Base-by-base conservation (phyloP, 2,888 invertebrate genomes). In the Gryllus longicercus region DNA sequence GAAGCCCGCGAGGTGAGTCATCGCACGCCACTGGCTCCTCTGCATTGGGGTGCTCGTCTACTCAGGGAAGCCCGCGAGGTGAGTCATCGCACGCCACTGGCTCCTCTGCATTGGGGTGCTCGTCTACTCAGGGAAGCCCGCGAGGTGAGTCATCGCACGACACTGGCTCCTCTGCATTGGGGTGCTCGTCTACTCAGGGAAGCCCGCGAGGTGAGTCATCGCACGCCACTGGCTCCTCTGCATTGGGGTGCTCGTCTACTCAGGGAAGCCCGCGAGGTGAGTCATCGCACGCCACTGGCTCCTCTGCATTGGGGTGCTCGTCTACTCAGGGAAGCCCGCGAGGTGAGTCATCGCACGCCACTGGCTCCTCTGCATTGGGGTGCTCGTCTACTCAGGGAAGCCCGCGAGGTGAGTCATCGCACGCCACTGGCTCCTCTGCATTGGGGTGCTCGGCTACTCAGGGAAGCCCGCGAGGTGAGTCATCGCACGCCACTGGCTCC, bases 371-470 rank as follows among this genome's bases (percentile, higher is more conserved):
- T n/a, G n/a, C n/a, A n/a, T n/a, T n/a, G n/a, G n/a, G n/a, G n/a
- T n/a, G 38, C 8, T 8, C 8, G 1, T 38, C 38, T 38, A 38
- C 25, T 38, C 25, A 38, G 38, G 38, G 8, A 38, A 38, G 8
- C 8, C 8, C 38, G 38, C 8, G 8, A 38, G 38, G 38, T 38
- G 38, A 38, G 38, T 38, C 38, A 38, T 38, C 38, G 0, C 38
- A 8, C 38, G 2, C 38, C 25, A 25, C 2, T 25, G 25, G 25
- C 2, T 2, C 25, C 2, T 3, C 25, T 25, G n/a, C n/a, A n/a
- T n/a, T n/a, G n/a, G n/a, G n/a, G 89, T 96, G 81, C 91, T 96
- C 83, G 91, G 96, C 76, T 96, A 95, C 87, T 92, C 95, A 18
- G 94, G 95, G 76, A 89, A 91, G 84, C 92, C 93, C 10, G 82